Evolutionary conservation across 2,113 vertebrate genomes (phyloP), one percentile per base, ranked within the genome.

Genomic region (Alligator mississippiensis): DNA sequence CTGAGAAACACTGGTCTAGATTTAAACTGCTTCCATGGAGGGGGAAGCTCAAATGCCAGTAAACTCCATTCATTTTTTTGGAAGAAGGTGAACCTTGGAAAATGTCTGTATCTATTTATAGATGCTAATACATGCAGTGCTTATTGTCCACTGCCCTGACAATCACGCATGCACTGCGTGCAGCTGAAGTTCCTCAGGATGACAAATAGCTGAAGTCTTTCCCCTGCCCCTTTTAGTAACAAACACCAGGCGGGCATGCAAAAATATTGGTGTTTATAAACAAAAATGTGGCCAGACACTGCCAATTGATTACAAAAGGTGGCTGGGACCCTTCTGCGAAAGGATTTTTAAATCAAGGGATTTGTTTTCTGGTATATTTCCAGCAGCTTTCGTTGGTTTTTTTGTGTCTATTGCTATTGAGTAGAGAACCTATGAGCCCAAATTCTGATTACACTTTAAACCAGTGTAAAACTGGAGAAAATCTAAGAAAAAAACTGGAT

Each of bases 111-210:
- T 22, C 9, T 22, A 14, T 9, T 21, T 61, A 24, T 22, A 61
- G 60, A 61, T 22, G 24, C 60, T 14, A 15, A 61, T 9, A 10
- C 24, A 9, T 62, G 21, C 61, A 22, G 61, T 62, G 22, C 4
- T 62, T 19, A 62, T 22, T 0, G 1, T 60, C 57, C 19, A 27
- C 75, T 24, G 61, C 47, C 38, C 66, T 59, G 34, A 5, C 5
- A 14, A 4, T 24, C n/a, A 66, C 19, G 25, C 0, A 0, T 21
- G 13, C 22, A 9, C 38, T 7, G 13, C 1, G 1, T 28, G 11
- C 72, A 76, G 68, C 76, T 60, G 84, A 63, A 77, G 18, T 62
- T 24, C n/a, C 60, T 47, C 57, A 11, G 9, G 4, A 55, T 30
- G 55, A 25, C 59, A 6, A 5, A 11, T 4, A 30, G 3, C 13